Conservation (phyloP, 2,888 invertebrate genomes). For the Cephonodes hylas region DNA sequence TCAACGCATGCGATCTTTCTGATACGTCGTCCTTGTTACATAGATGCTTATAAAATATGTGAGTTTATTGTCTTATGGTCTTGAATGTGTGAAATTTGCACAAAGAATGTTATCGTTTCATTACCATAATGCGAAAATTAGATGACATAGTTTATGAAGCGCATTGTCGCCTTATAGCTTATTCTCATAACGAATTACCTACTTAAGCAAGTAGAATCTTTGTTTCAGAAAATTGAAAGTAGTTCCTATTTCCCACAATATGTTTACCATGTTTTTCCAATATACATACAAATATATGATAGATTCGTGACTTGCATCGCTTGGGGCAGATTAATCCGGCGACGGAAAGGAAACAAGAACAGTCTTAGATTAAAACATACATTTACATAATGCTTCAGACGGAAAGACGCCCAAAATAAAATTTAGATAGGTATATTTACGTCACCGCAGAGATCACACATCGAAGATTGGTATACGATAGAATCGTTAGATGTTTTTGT, state of each 20-base stretch:
- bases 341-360: slow-evolving; percentile 32
- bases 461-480: slow-evolving; percentile 5
- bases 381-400: slow-evolving; percentile 64
- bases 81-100: background rate
- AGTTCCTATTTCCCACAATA: slow-evolving; percentile 36
- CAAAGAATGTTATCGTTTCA: slow-evolving; percentile 19
- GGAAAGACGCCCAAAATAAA: slow-evolving; percentile 48
- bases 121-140: slow-evolving; percentile 32
- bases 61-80: background rate
- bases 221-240: slow-evolving; percentile 44
- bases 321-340: slow-evolving; percentile 46
- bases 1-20: background rate
- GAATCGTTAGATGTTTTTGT: background rate
- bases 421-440: slow-evolving; percentile 25
- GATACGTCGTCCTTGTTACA: background rate
- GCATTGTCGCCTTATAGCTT: background rate
- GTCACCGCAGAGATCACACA: slow-evolving; percentile 6
- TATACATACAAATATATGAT: slow-evolving; percentile 61
- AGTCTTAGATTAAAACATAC: slow-evolving; percentile 57
- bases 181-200: slow-evolving; percentile 3
- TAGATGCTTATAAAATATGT: background rate
- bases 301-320: slow-evolving; percentile 69
- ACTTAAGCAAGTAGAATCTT: slow-evolving; percentile 36
- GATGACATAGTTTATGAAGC: slow-evolving; percentile 4
- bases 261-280: slow-evolving; percentile 70